Evolutionary conservation across 2,797 vertebrate species (phyloP).

Genomic region (Coluber constrictor): DNA sequence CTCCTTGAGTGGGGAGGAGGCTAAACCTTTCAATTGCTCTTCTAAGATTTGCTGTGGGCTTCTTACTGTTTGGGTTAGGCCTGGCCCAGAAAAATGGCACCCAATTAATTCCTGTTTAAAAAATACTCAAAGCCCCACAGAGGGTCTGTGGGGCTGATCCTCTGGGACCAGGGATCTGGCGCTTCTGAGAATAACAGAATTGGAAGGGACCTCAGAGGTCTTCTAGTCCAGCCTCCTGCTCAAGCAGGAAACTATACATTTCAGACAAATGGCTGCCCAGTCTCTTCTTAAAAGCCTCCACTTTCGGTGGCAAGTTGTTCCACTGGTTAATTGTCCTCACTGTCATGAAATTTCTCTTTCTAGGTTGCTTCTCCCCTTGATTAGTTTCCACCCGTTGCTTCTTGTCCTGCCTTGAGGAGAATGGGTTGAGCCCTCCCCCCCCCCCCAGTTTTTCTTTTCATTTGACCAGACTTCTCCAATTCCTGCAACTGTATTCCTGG

Average conservation of each 20-base stretch:
- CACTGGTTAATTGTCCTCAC: neutral
- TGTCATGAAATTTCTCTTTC: neutral
- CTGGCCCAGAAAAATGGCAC: neutral
- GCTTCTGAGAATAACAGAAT: neutral
- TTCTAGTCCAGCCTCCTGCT: neutral
- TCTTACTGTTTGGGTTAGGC: neutral
- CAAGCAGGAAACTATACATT: neutral
- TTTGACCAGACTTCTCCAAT: neutral
- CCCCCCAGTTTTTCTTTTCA: no score
- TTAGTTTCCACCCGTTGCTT: neutral
- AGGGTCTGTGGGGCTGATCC: neutral
- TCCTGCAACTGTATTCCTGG: neutral
- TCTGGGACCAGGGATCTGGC: neutral
- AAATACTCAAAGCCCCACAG: neutral
- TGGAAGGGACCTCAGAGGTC: neutral
- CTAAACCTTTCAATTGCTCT: neutral
- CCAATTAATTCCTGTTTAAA: neutral
- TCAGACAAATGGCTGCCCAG: neutral
- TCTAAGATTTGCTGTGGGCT: no score
- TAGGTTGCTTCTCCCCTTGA: neutral
- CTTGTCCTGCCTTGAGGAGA: neutral
- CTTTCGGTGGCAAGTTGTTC: neutral
- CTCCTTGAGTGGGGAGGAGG: no score
- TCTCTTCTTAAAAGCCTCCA: neutral
- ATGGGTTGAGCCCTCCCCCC: neutral